Evolutionary conservation across 2,888 invertebrate species (phyloP), one percentile per base, ranked within the genome.

Genomic region (Yponomeuta cagnagella): DNA sequence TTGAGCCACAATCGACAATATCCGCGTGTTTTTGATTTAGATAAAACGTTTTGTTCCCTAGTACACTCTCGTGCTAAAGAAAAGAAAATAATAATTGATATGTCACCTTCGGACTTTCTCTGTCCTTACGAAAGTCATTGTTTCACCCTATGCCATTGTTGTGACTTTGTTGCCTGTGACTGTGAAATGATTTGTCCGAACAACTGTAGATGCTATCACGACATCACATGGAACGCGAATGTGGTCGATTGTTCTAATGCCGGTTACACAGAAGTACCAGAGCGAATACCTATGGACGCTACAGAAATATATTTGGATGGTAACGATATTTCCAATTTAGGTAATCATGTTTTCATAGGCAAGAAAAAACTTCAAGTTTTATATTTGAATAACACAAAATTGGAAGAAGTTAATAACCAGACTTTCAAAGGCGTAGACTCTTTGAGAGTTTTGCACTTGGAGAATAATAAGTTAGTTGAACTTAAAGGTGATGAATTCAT

Each of bases 181-280:
- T 97, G 97, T 91, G 96, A 97, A 93, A 97, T 97, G 96, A 96
- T 96, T 76, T 97, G 97, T 85, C 97, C 97, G 68, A 94, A 94
- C 80, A 95, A 96, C 82, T 97, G 97, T 89, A 95, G 94, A 78
- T 97, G 97, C 81, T 97, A 95, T 92, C 96, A 97, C 85, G 97
- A 97, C 83, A 95, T 96, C 81, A 95, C 95, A 74, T 97, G 97
- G 96, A 94, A 95, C 76, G 95, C 96, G 75, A 97, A 97, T 88
- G 95, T 97, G 69, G 96, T 97, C 67, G 96, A 96, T 86, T 97
- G 96, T 85, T 95, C 95, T 69, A 95, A 95, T 80, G 95, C 95
- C 69, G 95, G 94, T 68, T 95, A 95, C 80, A 94, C 94, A 72
- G 93, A 93, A 79, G 95, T 97, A 63, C 96, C 96, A 30, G 94